These are phyloP conservation scores for Platynereis dumerilii DNA, from an alignment of 2,888 invertebrate species.

Conservation along the genomic window DNA sequence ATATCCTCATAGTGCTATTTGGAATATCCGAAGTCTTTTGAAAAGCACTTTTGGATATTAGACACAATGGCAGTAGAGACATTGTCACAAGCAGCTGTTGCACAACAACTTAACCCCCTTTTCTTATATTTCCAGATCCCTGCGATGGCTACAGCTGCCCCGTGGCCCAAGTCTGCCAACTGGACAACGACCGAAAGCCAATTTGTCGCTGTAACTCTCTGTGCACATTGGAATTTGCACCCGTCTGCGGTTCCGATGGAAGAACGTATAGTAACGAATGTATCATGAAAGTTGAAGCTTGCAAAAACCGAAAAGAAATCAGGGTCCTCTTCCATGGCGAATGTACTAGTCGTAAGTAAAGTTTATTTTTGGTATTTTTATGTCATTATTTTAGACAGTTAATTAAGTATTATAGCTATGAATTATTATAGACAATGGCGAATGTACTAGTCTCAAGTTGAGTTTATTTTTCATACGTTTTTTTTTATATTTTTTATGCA, in stretches of 20 bases:
- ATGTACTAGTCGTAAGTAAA: conserved; percentile 73
- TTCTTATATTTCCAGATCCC: conserved; percentile 73
- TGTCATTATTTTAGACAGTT: too few relatives aligned
- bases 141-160: conserved; percentile 80
- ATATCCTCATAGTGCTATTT: too few relatives aligned
- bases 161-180: conserved; percentile 81
- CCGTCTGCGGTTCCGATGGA: conserved; percentile 90
- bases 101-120: too few relatives aligned
- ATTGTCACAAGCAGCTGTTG: too few relatives aligned
- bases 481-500: too few relatives aligned
- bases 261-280: conserved; percentile 94
- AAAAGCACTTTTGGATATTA: too few relatives aligned
- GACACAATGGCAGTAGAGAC: too few relatives aligned
- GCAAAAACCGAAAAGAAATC: conserved; percentile 72
- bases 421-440: too few relatives aligned
- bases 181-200: conserved; percentile 79
- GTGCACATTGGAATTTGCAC: conserved; percentile 66
- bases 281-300: conserved; percentile 89
- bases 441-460: too few relatives aligned
- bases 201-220: conserved; percentile 81
- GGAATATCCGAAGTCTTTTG: too few relatives aligned
- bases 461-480: too few relatives aligned
- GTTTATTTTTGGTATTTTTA: neutral
- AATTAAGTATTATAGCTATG: too few relatives aligned
- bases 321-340: conserved; percentile 82